These are phyloP conservation scores for Gopherus evgoodei DNA, from an alignment of 2,113 vertebrate species.

Conservation along the genomic window DNA sequence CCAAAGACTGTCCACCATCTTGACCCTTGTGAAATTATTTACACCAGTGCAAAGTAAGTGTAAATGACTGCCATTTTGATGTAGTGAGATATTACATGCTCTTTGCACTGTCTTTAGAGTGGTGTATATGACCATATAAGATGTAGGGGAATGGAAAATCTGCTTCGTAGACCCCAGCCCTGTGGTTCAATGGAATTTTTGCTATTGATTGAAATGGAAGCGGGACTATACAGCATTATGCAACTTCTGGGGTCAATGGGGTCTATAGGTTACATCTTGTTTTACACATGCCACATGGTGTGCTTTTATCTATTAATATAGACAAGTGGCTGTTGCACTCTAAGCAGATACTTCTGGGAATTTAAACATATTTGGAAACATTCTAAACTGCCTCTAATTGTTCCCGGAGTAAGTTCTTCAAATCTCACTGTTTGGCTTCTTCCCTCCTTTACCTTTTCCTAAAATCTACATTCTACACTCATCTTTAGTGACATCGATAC, in stretches of 20 bases:
- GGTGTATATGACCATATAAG: accelerated
- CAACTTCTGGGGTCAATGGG: accelerated
- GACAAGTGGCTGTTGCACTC: neutral
- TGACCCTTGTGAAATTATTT: neutral
- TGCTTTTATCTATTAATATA: accelerated
- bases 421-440: neutral
- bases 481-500: neutral
- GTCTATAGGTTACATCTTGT: accelerated
- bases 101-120: accelerated
- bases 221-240: neutral
- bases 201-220: neutral
- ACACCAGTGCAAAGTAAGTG: accelerated
- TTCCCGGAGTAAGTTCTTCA: neutral
- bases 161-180: accelerated
- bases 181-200: accelerated
- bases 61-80: neutral
- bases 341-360: neutral
- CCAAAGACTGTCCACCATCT: neutral
- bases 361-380: neutral
- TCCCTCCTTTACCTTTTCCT: neutral
- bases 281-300: accelerated
- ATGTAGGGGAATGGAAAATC: accelerated
- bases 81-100: accelerated
- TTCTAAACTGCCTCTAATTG: neutral
- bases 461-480: neutral